Percentiles rank a stretch among this genome's conserved stretches.
Conservation (phyloP, 2,888 invertebrate genomes). For the Folsomia candida region DNA sequence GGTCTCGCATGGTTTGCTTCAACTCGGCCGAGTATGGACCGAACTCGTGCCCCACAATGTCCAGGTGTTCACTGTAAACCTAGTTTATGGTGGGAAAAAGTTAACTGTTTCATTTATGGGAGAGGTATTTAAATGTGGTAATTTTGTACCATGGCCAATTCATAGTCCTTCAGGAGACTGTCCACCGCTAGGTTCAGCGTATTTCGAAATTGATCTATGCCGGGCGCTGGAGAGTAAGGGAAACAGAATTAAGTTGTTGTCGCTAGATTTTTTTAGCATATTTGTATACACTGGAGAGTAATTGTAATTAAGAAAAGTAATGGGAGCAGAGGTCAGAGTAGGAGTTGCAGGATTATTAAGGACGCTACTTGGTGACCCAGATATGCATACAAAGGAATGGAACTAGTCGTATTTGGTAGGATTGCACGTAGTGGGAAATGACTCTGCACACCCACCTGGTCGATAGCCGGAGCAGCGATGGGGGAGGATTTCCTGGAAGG, state of each 20-base stretch:
- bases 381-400: no score
- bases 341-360: no score
- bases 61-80: slow-evolving; percentile 52
- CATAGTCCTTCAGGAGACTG: slow-evolving; percentile 49
- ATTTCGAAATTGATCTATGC: slow-evolving; percentile 43
- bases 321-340: no score
- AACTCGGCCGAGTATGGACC: slow-evolving; percentile 53
- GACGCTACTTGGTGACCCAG: no score
- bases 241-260: no score
- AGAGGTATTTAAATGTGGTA: not conserved
- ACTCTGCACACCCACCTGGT: no score
- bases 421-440: no score
- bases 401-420: no score
- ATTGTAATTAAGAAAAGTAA: no score
- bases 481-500: slow-evolving; percentile 49
- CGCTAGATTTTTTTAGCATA: no score
- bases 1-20: slow-evolving; percentile 51
- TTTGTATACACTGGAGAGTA: no score
- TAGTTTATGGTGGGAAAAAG: no score
- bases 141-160: slow-evolving; percentile 51
- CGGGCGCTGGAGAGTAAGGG: slow-evolving; percentile 26
- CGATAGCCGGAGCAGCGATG: slow-evolving; percentile 45
- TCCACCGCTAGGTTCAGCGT: slow-evolving; percentile 49
- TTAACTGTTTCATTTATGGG: not conserved
- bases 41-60: slow-evolving; percentile 52